Base-by-base conservation (phyloP, 2,888 invertebrate species). In the Stenodera caucasica region DNA sequence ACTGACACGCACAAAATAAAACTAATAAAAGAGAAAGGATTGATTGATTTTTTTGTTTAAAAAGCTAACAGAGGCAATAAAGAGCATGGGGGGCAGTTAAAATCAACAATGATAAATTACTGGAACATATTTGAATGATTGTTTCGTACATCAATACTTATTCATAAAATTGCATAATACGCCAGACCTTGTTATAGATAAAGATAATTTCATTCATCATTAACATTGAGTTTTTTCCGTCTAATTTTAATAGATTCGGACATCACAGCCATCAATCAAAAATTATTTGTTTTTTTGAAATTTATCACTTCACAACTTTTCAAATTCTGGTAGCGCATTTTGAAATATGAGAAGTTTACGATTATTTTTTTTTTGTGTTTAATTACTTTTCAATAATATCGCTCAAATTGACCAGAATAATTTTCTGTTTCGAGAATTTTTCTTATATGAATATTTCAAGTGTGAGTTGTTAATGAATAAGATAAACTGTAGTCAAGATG, bases 191-290 rank as follows among this genome's bases (percentile, higher is more conserved):
- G 45, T 45, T 45, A 45, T 21, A 45, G 45, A 45, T 45, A 45
- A 45, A 18, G 11, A 18, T 18, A 45, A 45, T 21, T 45, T 45
- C 45, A 45, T 45, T 45, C 45, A 45, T 45, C 45, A 45, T 45
- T 45, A 45, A 21, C 11, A 12, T 14, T 35, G 35, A 35, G 45
- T 11, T 18, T 45, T 45, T 26, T 26, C 3, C 7, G 3, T 26
- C 4, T 26, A 26, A 26, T 26, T n/a, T n/a, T n/a, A n/a, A n/a
- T n/a, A n/a, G 26, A 26, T 26, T 26, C 4, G 26, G n/a, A n/a
- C n/a, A n/a, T n/a, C 7, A 3, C 26, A 26, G 32, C 18, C 40
- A 40, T 40, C 40, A 40, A 40, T 40, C 40, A 40, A 8, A 29
- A 8, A 37, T 37, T n/a, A n/a, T n/a, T n/a, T n/a, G n/a, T n/a